phyloP scores from a whole-genome alignment of 2,113 vertebrate species.

The Theropithecus gelada region DNA sequence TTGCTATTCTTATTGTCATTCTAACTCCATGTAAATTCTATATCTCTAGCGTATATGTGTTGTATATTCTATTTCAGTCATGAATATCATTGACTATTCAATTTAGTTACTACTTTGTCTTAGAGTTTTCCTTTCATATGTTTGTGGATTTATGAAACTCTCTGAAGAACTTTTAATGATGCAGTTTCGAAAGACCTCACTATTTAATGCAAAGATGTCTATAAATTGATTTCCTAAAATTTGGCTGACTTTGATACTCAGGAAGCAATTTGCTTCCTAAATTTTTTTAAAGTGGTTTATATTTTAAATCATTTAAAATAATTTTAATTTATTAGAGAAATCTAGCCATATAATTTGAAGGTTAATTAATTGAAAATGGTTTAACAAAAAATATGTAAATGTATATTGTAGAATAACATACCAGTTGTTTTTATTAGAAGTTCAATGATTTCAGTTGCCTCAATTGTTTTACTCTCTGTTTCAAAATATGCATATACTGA shows the following conservation, averaged over 20 bases:
- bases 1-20: not conserved
- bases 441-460: not conserved
- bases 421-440: not conserved
- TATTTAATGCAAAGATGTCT: not conserved
- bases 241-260: not conserved
- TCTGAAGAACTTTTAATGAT: not conserved
- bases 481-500: not conserved
- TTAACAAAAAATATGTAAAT: not conserved
- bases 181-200: not conserved
- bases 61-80: not conserved
- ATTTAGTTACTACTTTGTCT: not conserved
- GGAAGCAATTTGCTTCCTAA: not conserved
- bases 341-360: not conserved
- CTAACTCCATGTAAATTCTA: not conserved
- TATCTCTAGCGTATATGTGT: not conserved
- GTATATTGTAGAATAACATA: not conserved
- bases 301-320: not conserved
- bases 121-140: not conserved
- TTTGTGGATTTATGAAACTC: not conserved
- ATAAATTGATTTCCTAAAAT: not conserved
- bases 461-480: not conserved
- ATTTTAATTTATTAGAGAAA: not conserved
- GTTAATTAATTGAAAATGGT: not conserved
- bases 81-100: not conserved
- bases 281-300: not conserved